Evolutionary conservation across 2,113 vertebrate genomes (phyloP).

Genomic region (Peromyscus maniculatus): DNA sequence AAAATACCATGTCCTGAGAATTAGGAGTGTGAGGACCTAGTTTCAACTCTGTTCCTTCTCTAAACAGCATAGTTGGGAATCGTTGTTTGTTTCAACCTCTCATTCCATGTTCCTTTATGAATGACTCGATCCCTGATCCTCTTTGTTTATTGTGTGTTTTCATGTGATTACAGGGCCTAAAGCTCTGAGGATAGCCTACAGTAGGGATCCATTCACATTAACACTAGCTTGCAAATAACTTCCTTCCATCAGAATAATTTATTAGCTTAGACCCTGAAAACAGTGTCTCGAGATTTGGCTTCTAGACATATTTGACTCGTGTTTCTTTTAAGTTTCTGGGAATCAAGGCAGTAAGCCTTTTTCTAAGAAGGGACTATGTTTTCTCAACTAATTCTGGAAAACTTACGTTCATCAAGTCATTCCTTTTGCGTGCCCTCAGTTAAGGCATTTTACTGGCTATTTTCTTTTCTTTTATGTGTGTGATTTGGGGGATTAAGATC

Average conservation of each 20-base stretch:
- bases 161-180: neutral
- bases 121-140: neutral
- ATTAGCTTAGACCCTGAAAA: conserved; percentile 18
- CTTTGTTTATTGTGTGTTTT: neutral
- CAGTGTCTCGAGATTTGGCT: conserved; percentile 46
- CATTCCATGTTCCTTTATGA: conserved; percentile 16
- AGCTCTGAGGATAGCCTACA: neutral
- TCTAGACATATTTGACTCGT: conserved; percentile 51
- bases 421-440: neutral
- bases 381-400: neutral
- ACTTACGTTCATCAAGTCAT: neutral
- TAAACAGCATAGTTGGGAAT: conserved; percentile 10
- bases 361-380: neutral
- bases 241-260: conserved; percentile 59
- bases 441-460: neutral
- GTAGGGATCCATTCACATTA: neutral
- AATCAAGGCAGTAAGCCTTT: neutral
- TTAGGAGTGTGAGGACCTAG: neutral
- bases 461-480: neutral
- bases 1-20: neutral
- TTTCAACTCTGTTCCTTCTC: neutral
- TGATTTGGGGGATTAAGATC: neutral
- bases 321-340: conserved; percentile 52
- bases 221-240: conserved; percentile 46
- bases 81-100: neutral